Percentiles rank a stretch among this genome's conserved stretches.
Conservation (phyloP, 1,140 invertebrate species). For the Orchestia grillus region DNA sequence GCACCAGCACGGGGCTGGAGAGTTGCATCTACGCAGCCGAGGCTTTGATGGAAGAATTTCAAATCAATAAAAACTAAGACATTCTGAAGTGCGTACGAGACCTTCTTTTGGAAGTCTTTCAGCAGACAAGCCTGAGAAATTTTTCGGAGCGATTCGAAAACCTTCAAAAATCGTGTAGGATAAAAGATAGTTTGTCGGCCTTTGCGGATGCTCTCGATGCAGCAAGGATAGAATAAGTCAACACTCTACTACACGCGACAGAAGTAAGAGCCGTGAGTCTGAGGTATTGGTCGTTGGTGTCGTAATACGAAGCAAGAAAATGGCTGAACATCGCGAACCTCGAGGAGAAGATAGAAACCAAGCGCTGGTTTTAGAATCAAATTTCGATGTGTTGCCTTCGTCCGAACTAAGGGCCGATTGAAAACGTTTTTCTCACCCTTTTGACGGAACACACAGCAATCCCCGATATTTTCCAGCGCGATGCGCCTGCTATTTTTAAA, state of each 20-base stretch:
- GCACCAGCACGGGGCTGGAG: not conserved
- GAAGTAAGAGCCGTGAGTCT: conserved; percentile 14
- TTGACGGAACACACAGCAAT: not conserved
- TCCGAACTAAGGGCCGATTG: not conserved
- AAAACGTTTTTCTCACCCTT: not conserved
- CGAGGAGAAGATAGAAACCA: not conserved
- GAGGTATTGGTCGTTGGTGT: not conserved
- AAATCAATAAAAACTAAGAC: not conserved
- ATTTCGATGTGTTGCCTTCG: not conserved
- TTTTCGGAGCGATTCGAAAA: not conserved
- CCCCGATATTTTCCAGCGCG: not conserved
- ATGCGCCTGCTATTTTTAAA: not conserved
- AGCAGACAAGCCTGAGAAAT: not conserved
- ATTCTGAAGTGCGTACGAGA: not conserved
- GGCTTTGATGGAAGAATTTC: conserved; percentile 6
- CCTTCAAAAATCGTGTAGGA: not conserved
- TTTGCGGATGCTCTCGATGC: conserved; percentile 3
- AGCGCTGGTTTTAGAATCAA: not conserved
- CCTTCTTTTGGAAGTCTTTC: not conserved
- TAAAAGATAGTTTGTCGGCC: not conserved
- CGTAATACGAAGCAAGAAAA: conserved; percentile 23
- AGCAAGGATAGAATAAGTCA: not conserved
- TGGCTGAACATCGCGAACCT: not conserved
- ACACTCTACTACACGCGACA: not conserved
- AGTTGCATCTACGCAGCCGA: not conserved